Evolutionary conservation across 2,797 vertebrate genomes (phyloP), one percentile per base, ranked within the genome.

Genomic region (Pangasius djambal): DNA sequence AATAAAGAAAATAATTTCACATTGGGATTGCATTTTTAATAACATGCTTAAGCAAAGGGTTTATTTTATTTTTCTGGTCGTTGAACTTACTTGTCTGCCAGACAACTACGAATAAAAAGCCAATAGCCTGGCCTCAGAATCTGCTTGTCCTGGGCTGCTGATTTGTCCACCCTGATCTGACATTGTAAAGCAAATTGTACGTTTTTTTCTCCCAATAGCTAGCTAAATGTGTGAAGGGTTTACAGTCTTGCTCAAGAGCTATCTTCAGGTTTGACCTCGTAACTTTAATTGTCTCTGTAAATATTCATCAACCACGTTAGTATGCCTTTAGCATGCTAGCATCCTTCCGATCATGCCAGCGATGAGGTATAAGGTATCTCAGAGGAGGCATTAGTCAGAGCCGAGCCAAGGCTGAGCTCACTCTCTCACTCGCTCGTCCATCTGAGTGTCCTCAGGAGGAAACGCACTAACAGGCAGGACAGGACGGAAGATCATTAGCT

Each of bases 401-500:
- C 12, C 25, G 82, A 85, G 55, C 12, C 25, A 2, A 77, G 25
- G 75, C 31, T 81, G 52, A 79, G 28, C 77, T 59, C 44, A 15
- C 52, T 34, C 59, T 44, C 61, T 89, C 77, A 74, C 85, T 86
- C 87, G 31, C 87, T 86, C 63, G 37, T 67, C 88, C 25, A 77
- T 77, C 83, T 70, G 40, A 82, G 72, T 55, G 31, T 86, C 81
- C 84, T 79, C 78, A n/a, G 57, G 74, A 90, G 89, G 86, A 86
- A 91, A 86, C 55, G 87, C 63, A 40, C 55, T 55, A 83, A 89
- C 50, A 84, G 79, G 22, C 69, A 70, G 89, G 91, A 86, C 90
- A 87, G 90, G 89, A 91, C 85, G 86, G 82, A 90, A 88, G 90
- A 91, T 89, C 83, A 92, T 91, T 91, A 91, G 90, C 87, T 91